Base-by-base conservation (phyloP, 2,888 invertebrate genomes). In the Pheosia gnoma region DNA sequence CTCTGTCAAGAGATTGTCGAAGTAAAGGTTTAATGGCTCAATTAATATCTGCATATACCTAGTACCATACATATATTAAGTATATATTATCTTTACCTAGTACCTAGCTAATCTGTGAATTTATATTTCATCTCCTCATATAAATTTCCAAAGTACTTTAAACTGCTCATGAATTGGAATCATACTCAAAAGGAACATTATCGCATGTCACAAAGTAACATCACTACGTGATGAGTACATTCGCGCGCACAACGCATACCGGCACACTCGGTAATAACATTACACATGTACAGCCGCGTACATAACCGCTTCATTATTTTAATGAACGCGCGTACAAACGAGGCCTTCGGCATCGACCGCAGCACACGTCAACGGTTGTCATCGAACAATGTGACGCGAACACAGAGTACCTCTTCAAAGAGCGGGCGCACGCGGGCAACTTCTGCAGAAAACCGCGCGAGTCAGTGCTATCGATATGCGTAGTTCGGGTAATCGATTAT, bases 361-460 rank as follows among this genome's bases (percentile, higher is more conserved):
- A 70, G 57, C 55, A 56, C 41, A 56, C 67, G 65, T 67, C 68
- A 60, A 41, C 58, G 62, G 65, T 67, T 70, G 72, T 75, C 78
- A 82, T 81, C 79, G 81, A 82, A 87, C 86, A 89, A 86, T 87
- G 85, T 75, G 72, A 78, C 75, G 78, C 80, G 77, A 78, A 82
- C 83, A 88, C 88, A 88, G 88, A 81, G 82, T 79, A 84, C 25
- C 25, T 25, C 84, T 85, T 86, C 87, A 89, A 90, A 88, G 83
- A 39, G 41, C 9, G 25, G 13, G 13, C 8, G 25, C 25, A 56
- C 41, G 13, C 41, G 56, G 3, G 41, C 56, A 0, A 54, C 54
- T 10, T 54, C 38, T 38, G 6, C 25, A 51, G 25, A 25, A 25
- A 25, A 43, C 7, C 39, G 39, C 39, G 7, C 39, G 39, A 39